phyloP scores from a whole-genome alignment of 2,113 vertebrate species.

The Pelobates fuscus region DNA sequence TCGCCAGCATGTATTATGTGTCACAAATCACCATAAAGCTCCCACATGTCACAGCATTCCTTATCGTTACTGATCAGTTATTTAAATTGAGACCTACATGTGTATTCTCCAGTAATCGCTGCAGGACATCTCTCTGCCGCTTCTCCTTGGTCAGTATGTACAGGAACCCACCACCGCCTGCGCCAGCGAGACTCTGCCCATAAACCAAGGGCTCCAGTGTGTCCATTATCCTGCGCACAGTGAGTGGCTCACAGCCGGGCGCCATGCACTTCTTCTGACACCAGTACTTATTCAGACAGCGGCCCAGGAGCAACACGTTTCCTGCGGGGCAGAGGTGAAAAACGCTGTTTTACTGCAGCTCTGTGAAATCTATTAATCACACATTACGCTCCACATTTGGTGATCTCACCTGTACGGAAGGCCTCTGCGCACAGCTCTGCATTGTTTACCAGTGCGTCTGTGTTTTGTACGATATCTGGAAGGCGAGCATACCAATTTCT shows the following conservation, averaged over 20 bases:
- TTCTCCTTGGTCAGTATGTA: constrained; percentile 81
- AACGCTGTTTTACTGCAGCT: too few relatives aligned
- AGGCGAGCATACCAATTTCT: constrained; percentile 90
- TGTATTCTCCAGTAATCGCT: constrained; percentile 64
- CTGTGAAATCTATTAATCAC: too few relatives aligned
- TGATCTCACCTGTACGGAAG: constrained; percentile 70
- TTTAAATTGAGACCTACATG: too few relatives aligned
- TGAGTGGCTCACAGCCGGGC: constrained; percentile 84
- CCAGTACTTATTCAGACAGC: constrained; percentile 83
- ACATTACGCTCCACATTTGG: too few relatives aligned
- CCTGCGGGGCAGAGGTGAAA: constrained; percentile 62
- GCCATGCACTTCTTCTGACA: constrained; percentile 93
- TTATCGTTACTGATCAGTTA: too few relatives aligned
- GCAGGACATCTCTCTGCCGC: constrained; percentile 66
- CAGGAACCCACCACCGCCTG: constrained; percentile 91
- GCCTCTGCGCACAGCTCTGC: constrained; percentile 80
- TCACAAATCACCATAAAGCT: too few relatives aligned
- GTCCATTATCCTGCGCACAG: constrained; percentile 79
- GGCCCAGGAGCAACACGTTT: constrained; percentile 71
- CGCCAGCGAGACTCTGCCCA: constrained; percentile 89
- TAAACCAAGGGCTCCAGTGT: constrained; percentile 73
- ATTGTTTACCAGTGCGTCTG: constrained; percentile 75
- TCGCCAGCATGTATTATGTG: too few relatives aligned
- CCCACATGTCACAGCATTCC: too few relatives aligned
- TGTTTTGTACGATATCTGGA: constrained; percentile 75